Base-by-base conservation (phyloP, 2,888 invertebrate species). In the Luperina testacea region DNA sequence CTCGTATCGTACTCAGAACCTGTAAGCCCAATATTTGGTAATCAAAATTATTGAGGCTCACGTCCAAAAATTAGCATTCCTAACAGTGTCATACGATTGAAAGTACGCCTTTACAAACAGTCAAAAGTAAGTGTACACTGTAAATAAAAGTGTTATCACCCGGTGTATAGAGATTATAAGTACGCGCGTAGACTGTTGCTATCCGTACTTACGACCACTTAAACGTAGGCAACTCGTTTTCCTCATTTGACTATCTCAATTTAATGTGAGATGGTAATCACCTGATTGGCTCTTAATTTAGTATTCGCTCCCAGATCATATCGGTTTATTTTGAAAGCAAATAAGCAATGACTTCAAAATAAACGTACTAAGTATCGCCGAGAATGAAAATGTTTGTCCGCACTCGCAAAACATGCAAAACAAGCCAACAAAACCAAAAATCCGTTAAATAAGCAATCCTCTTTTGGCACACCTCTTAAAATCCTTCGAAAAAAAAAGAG, bases 251-350 rank as follows among this genome's bases (percentile, higher is more conserved):
- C 70, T 77, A 80, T 80, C 75, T 84, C 75, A 87, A 87, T 83
- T 87, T 83, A 83, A 85, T 87, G 72, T 76, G 84, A 74, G 84
- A 87, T 85, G 42, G 70, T 85, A 77, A 85, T 87, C 84, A 87
- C 32, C 77, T 87, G 84, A 87, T 85, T 73, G 84, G 77, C 80
- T 87, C 75, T 80, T 72, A 73, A 76, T 80, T 83, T 77, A 76
- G 73, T 80, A 80, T 72, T 81, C 80, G 67, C 72, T 87, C 24
- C 63, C 87, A 63, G 87, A 83, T 86, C 74, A 85, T 87, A 80
- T 85, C 80, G 75, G 77, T 83, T 85, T 87, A 84, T 87, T 85
- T 85, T 83, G 53, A 85, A 85, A 80, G 84, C 77, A 83, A 86
- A 84, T 79, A 84, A 83, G 83, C 73, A 81, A 78, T n/a, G 79